Base-by-base conservation (phyloP, 2,888 invertebrate genomes). In the Drosophila vallismaia region DNA sequence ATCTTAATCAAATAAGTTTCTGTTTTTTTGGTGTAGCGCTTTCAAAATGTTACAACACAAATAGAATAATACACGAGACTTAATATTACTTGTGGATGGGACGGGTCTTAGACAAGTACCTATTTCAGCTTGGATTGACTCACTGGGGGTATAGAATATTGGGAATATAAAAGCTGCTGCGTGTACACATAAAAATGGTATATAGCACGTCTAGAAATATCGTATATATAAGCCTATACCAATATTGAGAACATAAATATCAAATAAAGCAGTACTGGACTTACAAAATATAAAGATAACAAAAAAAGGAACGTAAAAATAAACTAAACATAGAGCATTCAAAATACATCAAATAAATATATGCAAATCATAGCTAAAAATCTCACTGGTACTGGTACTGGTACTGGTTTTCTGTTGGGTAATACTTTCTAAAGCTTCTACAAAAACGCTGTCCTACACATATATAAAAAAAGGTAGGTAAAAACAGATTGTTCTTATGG, bases 341-440 rank as follows among this genome's bases (percentile, higher is more conserved):
- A 70, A 63, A 76, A 50, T 62, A 49, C 58, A 72, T 52, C 19
- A 19, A 9, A 59, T 75, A 76, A 71, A 66, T 71, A 62, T 9
- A 46, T 53, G 45, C 40, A 53, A 59, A 54, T 28, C 58, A 57
- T 73, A 82, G 59, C 67, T 62, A 60, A n/a, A 60, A 54, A 58
- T 78, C 70, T 76, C 67, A 77, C 74, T 74, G 68, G 68, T 31
- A 38, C 74, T 72, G 68, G 68, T 38, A 31, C 45, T 24, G 19
- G 19, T 19, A n/a, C n/a, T n/a, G 51, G 54, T 56, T 55, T n/a
- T 40, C 42, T 7, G 46, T 29, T 10, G 81, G 69, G 66, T 85
- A 82, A 82, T 82, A 82, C 82, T 82, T 72, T 78, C 33, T 59
- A 68, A 60, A 77, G 75, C 75, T 60, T 75, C 70, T 60, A 64